phyloP scores from a whole-genome alignment of 2,113 vertebrate species.

The Propithecus coquereli region DNA sequence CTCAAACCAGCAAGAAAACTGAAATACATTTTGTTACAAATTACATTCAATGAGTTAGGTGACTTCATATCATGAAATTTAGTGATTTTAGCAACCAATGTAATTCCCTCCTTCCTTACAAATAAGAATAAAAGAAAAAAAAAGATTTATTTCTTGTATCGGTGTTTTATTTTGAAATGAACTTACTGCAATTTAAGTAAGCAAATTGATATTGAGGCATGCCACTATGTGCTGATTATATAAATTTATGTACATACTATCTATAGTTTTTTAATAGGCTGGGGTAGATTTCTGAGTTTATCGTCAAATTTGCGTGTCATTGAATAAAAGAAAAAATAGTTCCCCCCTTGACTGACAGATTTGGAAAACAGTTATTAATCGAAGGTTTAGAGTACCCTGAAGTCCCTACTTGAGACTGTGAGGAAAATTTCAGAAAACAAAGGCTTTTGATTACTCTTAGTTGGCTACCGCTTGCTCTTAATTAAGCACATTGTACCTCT shows the following conservation, averaged over 20 bases:
- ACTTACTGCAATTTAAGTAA: not conserved
- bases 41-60: not conserved
- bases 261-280: not conserved
- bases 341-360: not conserved
- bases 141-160: not conserved
- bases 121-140: not conserved
- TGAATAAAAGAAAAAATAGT: not conserved
- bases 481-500: constrained; percentile 49
- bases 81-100: not conserved
- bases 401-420: not conserved
- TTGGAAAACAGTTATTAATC: constrained; percentile 47
- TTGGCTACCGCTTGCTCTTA: constrained; percentile 52
- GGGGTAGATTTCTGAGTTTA: not conserved
- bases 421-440: constrained; percentile 25
- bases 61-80: not conserved
- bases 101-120: not conserved
- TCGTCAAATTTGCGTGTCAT: not conserved
- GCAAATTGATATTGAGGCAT: not conserved
- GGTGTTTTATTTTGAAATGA: not conserved
- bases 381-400: not conserved
- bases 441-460: constrained; percentile 46
- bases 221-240: fast-evolving
- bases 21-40: not conserved
- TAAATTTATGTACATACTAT: fast-evolving
- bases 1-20: not conserved